Percentiles rank a stretch among this genome's conserved stretches.
These are phyloP conservation scores for Tubulanus polymorphus DNA, from an alignment of 2,888 invertebrate genomes.

Conservation along the genomic window DNA sequence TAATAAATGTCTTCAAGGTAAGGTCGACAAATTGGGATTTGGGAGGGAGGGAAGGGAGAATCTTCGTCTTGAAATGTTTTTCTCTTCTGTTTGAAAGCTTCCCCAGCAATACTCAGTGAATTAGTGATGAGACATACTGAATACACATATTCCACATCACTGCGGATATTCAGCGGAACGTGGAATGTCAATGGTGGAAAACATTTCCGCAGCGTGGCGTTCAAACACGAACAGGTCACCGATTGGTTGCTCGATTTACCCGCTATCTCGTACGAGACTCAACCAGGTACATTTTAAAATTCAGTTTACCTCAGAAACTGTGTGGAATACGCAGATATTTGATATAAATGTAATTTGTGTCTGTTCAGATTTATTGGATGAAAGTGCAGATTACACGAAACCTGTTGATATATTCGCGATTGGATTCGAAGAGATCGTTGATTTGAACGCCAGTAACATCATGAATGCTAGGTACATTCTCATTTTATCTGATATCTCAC, in stretches of 20 bases:
- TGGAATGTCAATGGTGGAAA: conserved; percentile 99
- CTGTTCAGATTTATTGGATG: conserved; percentile 22
- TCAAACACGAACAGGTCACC: conserved; percentile 62
- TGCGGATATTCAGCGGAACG: conserved; percentile 86
- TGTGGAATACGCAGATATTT: background rate
- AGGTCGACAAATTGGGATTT: too few species aligned
- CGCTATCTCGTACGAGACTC: conserved; percentile 54
- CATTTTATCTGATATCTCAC: conserved; percentile 2
- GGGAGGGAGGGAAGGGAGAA: too few species aligned
- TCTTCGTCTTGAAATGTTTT: conserved; percentile 78
- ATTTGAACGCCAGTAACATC: conserved; percentile 96
- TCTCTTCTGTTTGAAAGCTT: conserved; percentile 27
- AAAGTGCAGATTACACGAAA: conserved; percentile 54
- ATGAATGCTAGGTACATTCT: conserved; percentile 84
- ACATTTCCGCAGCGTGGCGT: conserved; percentile 93
- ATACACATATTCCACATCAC: conserved; percentile 31
- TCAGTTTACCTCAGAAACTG: background rate
- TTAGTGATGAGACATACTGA: conserved; percentile 37
- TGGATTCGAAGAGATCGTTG: conserved; percentile 99
- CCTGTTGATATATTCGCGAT: conserved; percentile 94
- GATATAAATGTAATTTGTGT: background rate
- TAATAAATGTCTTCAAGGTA: conserved; percentile 42
- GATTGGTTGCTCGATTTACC: conserved; percentile 73
- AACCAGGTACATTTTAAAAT: conserved; percentile 25
- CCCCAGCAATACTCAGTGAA: conserved; percentile 31